Percentiles rank a stretch among this genome's conserved stretches.
These are phyloP conservation scores for Steinernema carpocapsae DNA, from an alignment of 2,888 invertebrate species.

Conservation along the genomic window DNA sequence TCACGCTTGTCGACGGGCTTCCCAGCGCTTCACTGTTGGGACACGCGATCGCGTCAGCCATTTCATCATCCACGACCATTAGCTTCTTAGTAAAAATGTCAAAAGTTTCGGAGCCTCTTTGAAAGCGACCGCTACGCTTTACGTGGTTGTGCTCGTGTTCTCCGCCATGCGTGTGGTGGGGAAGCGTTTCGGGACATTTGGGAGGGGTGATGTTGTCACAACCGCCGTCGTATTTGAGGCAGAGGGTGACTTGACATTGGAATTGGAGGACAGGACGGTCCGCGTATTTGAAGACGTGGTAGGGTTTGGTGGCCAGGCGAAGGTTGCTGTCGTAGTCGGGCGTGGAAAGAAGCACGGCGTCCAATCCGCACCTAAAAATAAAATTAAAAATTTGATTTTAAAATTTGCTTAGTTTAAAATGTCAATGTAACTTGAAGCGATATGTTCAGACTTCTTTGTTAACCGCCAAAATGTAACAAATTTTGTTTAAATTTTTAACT, in stretches of 20 bases:
- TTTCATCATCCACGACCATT: conserved; percentile 53
- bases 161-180: conserved; percentile 51
- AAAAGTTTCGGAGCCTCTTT: conserved; percentile 47
- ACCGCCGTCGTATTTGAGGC: conserved; percentile 67
- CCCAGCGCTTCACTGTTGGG: neutral
- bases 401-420: neutral
- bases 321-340: conserved; percentile 64
- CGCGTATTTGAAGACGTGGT: conserved; percentile 69
- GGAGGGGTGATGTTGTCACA: conserved; percentile 67
- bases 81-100: conserved; percentile 65
- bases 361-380: conserved; percentile 60
- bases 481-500: too few relatives aligned
- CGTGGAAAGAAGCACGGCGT: conserved; percentile 64
- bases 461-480: conserved; percentile 67
- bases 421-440: conserved; percentile 58
- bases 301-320: conserved; percentile 65
- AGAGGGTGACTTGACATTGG: conserved; percentile 68
- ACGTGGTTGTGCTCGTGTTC: conserved; percentile 39
- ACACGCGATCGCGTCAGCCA: conserved; percentile 36
- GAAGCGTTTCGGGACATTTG: conserved; percentile 58
- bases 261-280: conserved; percentile 67
- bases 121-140: conserved; percentile 21
- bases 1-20: conserved; percentile 14
- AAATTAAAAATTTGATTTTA: neutral
- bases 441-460: conserved; percentile 67